Conservation (phyloP, 2,888 invertebrate genomes). For the Tetranychus piercei region DNA sequence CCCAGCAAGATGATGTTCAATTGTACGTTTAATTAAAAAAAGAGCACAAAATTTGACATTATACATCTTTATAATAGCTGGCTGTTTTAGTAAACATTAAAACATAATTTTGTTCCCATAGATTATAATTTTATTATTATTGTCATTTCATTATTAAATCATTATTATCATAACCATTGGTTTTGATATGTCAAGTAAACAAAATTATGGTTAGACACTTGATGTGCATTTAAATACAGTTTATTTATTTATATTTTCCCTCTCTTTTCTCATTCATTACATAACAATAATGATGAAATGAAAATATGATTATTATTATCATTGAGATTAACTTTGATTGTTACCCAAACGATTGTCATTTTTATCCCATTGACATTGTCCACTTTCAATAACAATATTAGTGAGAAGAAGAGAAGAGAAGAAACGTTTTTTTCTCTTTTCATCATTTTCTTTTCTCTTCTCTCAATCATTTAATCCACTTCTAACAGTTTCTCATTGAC, state of each 20-base stretch:
- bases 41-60: too few species aligned
- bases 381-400: neutral
- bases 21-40: too few species aligned
- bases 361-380: neutral
- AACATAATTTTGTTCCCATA: neutral
- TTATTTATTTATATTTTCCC: neutral
- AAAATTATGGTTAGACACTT: neutral
- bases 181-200: neutral
- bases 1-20: too few species aligned
- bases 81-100: neutral
- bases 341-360: neutral
- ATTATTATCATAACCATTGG: neutral
- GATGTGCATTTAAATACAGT: neutral
- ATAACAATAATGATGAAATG: neutral
- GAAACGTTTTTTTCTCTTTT: neutral
- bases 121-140: neutral
- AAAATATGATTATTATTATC: too few species aligned
- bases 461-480: neutral
- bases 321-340: neutral
- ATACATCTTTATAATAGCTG: too few species aligned
- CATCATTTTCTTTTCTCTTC: neutral
- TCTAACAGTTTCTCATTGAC: neutral
- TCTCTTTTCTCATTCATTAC: neutral
- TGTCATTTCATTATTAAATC: neutral
- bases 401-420: too few species aligned